Base-by-base conservation (phyloP, 1,140 invertebrate genomes). In the Drosophila nannoptera region DNA sequence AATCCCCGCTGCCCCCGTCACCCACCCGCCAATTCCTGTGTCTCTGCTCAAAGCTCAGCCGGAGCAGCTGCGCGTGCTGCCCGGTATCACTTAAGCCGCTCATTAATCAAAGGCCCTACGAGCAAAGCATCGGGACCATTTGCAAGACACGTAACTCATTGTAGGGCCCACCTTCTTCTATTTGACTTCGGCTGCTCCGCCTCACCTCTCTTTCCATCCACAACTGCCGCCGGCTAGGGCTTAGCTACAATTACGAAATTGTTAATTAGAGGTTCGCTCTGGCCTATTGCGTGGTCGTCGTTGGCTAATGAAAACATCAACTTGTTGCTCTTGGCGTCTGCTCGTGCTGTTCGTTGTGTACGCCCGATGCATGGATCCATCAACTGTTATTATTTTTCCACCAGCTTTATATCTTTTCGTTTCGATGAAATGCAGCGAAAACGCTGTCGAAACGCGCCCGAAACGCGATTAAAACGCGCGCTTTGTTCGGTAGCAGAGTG, bases 61-160 rank as follows among this genome's bases (percentile, higher is more conserved):
- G 45, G 52, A 49, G 46, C 35, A 43, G 60, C 59, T 65, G 67
- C 46, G 45, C 77, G 59, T 33, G 60, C 59, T 65, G 67, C 46
- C 52, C 77, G 59, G 77, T 69, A 81, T 86, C 81, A 84, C 82
- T 84, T 84, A 84, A 84, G 81, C 81, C 52, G 81, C 81, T 81
- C 81, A 84, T 84, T 84, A 84, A 84, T 84, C 80, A 84, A 80
- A 86, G 68, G 61, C 59, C 70, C 35, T 58, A 40, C 52, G 43
- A 22, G 66, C 63, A 54, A 78, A 48, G 54, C 78, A 78, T 78
- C 67, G 77, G 76, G 78, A 72, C 80, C 80, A 69, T 67, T 60
- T 68, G 65, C 69, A 53, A 54, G 50, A 74, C 70, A 66, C 69
- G 78, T 72, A 72, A 65, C 59, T 58, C 60, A 52, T 68, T 73